phyloP scores from a whole-genome alignment of 2,888 invertebrate genomes.

The Coenonympha glycerion region DNA sequence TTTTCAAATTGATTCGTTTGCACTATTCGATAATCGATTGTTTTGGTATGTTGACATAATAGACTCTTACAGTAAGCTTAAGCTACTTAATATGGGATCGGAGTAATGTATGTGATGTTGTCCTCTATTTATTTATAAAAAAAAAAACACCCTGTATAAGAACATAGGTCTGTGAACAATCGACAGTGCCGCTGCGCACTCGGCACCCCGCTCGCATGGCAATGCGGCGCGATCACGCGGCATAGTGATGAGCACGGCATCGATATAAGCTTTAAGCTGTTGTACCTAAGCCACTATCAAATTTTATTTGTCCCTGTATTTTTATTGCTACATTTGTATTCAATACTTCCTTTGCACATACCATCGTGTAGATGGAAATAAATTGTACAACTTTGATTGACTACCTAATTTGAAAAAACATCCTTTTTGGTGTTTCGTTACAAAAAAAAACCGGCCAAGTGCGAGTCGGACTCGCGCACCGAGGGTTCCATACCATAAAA shows the following conservation, averaged over 20 bases:
- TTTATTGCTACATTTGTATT: slow-evolving; percentile 62
- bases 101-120: no score
- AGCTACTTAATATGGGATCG: no score
- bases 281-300: slow-evolving; percentile 51
- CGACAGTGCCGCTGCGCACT: slow-evolving; percentile 54
- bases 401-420: not conserved
- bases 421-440: not conserved
- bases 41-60: no score
- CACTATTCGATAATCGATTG: no score
- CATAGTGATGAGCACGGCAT: slow-evolving; percentile 59
- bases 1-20: no score
- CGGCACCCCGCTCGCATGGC: slow-evolving; percentile 57
- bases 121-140: no score
- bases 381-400: not conserved
- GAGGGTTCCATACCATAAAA: no score
- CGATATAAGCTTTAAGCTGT: slow-evolving; percentile 46
- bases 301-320: slow-evolving; percentile 50
- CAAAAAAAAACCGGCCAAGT: no score
- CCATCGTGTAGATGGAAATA: slow-evolving; percentile 16
- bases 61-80: no score
- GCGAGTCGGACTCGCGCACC: no score
- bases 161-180: slow-evolving; percentile 60
- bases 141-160: no score
- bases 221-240: slow-evolving; percentile 58
- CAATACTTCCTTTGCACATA: slow-evolving; percentile 49